Percentiles rank a stretch among this genome's conserved stretches.
Evolutionary conservation across 2,797 vertebrate genomes (phyloP).

Genomic region (Syngnathus acus): DNA sequence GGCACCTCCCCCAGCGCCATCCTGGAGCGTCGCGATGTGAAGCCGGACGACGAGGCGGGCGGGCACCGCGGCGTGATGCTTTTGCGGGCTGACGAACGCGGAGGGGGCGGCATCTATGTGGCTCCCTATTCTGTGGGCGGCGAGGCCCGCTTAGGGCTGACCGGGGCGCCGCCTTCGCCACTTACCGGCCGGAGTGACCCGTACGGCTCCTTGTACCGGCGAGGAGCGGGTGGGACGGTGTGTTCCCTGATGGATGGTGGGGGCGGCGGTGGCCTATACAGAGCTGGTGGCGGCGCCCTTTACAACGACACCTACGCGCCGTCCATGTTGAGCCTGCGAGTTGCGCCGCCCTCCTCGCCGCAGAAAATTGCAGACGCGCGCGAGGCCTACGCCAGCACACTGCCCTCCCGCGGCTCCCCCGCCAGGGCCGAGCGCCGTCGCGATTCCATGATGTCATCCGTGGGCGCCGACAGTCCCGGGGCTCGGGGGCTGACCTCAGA

Average conservation of each 20-base stretch:
- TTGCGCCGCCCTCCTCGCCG: slow-evolving; percentile 79
- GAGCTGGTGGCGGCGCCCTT: slow-evolving; percentile 78
- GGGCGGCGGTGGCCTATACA: slow-evolving; percentile 76
- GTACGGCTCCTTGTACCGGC: slow-evolving; percentile 83
- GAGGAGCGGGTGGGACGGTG: slow-evolving; percentile 67
- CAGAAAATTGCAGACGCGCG: slow-evolving; percentile 84
- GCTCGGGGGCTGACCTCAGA: slow-evolving; percentile 70
- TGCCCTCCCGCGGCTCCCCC: slow-evolving; percentile 83
- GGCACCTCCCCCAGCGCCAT: slow-evolving; percentile 94
- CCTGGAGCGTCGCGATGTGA: slow-evolving; percentile 90
- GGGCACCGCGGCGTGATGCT: slow-evolving; percentile 83
- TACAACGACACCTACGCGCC: slow-evolving; percentile 78
- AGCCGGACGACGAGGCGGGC: slow-evolving; percentile 86
- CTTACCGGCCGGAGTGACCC: slow-evolving; percentile 67
- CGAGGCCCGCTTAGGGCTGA: slow-evolving; percentile 82
- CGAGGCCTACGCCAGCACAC: slow-evolving; percentile 78
- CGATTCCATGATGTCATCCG: slow-evolving; percentile 80
- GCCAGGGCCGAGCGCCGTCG: slow-evolving; percentile 85
- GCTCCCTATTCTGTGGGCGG: slow-evolving; percentile 87
- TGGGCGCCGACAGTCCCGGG: slow-evolving; percentile 85
- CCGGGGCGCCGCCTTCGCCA: slow-evolving; percentile 84
- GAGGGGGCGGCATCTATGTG: slow-evolving; percentile 77
- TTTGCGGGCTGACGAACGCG: slow-evolving; percentile 79
- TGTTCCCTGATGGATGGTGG: slow-evolving; percentile 78
- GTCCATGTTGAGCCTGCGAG: slow-evolving; percentile 77